Evolutionary conservation across 2,888 invertebrate species (phyloP), one percentile per base, ranked within the genome.

Genomic region (Drosophila birchii): DNA sequence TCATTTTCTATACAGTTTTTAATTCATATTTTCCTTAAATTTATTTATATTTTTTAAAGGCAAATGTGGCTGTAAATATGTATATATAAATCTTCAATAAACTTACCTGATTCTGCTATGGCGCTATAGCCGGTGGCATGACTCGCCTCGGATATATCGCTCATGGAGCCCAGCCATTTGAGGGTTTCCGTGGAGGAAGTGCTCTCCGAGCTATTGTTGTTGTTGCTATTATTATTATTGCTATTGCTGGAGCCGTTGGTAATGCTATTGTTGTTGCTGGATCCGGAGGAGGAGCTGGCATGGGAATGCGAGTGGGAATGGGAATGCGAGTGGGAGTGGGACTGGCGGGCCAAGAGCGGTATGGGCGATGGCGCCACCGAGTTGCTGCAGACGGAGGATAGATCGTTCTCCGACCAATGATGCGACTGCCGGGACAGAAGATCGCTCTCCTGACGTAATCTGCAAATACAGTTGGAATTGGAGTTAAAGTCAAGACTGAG

Each of bases 121-220:
- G 92, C 91, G 88, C 93, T 93, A 92, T 94, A 86, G 91, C 93
- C 92, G 88, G 94, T 91, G 90, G 93, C 91, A 91, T 94, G 94
- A 80, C 94, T 94, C 51, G 94, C 93, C 74, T 95, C 94, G 64
- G 95, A 95, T 49, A 96, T 94, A 90, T 96, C 96, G 92, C 95
- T 95, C 93, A 95, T 94, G 7, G 95, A 96, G 47, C 95, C 95
- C 88, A 96, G 95, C 96, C 96, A 96, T 92, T 96, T 96, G 9
- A 96, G 93, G 3, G 96, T 96, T 90, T 96, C 96, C 87, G 95
- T 95, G 59, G 96, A 96, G 67, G 93, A 93, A 80, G 92, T 92
- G 84, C 92, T 92, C 74, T 93, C 93, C 18, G 92, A 92, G 73
- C 92, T 92, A 70, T 92, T 93, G 79, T 91, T 85, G 67, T 81